Evolutionary conservation across 2,888 invertebrate species (phyloP).

Genomic region (Hedya salicella): DNA sequence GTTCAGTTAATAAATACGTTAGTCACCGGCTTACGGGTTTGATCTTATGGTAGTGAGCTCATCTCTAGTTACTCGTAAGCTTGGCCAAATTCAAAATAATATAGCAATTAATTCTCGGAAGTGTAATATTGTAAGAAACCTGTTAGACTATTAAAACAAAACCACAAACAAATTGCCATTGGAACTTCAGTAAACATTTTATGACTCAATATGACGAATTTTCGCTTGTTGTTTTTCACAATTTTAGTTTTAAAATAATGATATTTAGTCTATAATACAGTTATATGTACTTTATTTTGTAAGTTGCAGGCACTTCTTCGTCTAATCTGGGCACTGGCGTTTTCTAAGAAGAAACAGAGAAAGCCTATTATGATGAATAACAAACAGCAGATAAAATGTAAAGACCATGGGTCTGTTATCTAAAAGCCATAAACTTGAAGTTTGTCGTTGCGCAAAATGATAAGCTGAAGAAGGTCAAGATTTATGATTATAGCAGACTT

Average conservation of each 20-base stretch:
- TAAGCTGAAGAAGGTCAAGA: constrained; percentile 36
- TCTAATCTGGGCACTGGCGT: too few relatives aligned
- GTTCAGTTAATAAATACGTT: constrained; percentile 19
- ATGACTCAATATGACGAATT: constrained; percentile 8
- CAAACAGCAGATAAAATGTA: too few relatives aligned
- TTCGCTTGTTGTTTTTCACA: too few relatives aligned
- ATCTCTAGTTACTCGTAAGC: constrained; percentile 50
- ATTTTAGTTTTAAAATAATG: constrained; percentile 1
- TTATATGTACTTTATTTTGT: too few relatives aligned
- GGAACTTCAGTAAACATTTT: neutral
- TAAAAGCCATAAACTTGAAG: constrained; percentile 25
- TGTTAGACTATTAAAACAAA: neutral
- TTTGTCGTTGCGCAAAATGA: constrained; percentile 23
- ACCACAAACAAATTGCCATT: neutral
- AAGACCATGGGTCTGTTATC: constrained; percentile 7
- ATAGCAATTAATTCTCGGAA: constrained; percentile 49
- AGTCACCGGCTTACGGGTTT: constrained; percentile 24
- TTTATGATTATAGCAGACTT: constrained; percentile 26
- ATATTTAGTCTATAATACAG: too few relatives aligned
- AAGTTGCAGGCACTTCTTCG: too few relatives aligned
- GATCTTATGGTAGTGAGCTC: constrained; percentile 51
- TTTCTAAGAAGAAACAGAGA: too few relatives aligned
- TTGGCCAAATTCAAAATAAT: constrained; percentile 31
- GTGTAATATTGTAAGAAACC: neutral
- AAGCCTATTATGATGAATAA: too few relatives aligned